Base-by-base conservation (phyloP, 2,797 vertebrate genomes). In the Sebastes trivittatus region DNA sequence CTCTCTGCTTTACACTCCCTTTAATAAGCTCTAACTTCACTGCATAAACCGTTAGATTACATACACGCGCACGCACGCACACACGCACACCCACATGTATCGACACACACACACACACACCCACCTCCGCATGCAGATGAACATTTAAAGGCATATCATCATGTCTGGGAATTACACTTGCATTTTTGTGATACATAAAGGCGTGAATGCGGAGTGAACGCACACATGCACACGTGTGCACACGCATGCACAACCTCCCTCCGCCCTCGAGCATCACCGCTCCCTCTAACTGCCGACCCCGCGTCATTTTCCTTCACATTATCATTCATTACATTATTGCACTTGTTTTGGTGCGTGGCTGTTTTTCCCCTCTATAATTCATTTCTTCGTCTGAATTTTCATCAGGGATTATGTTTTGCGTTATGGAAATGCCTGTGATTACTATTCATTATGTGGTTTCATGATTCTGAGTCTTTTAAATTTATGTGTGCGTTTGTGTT, bases 1-100 rank as follows among this genome's bases (percentile, higher is more conserved):
- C 91, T 92, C 91, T 92, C 92, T 94, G 90, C 93, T 94, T 93
- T 93, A 94, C 93, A 94, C 92, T 94, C 86, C 81, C 93, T 94
- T 94, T 94, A 94, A 94, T 93, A 94, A 92, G 92, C 88, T 93
- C 89, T 83, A 94, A 94, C 94, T 94, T 93, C 83, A 82, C 89
- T 89, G 92, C 90, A 94, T 92, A 92, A 93, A 93, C 92, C 87
- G 62, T 86, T 68, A 90, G 83, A 94, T 89, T 89, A 85, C 85
- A 88, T 52, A 75, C 76, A 88, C 74, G 3, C 64, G 5, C 62
- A 60, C 62, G 62, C 75, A 71, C 66, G 30, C 56, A 72, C 64
- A 62, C 63, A 29, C 25, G 72, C 56, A 60, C 76, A 30, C 80
- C 38, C 46, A 61, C 61, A 29, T 6, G n/a, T 36, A 67, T 20